These are phyloP conservation scores for Xestia xanthographa DNA, from an alignment of 2,888 invertebrate genomes.

Conservation along the genomic window DNA sequence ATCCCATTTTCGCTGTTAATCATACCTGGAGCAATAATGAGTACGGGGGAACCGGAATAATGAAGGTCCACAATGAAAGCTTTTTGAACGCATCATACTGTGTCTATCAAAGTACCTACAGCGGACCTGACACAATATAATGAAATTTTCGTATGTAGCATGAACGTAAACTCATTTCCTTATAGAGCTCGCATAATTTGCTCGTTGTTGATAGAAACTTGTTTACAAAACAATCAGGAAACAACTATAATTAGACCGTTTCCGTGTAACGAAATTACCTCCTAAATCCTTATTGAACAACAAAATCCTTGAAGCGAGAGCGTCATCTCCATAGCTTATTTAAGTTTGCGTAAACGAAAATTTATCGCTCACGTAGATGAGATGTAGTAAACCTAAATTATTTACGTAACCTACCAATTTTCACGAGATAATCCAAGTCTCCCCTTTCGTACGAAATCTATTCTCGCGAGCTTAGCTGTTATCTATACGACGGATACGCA, in stretches of 20 bases:
- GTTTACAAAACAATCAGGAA: conserved; percentile 26
- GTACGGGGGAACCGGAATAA: background rate
- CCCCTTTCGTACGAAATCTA: conserved; percentile 54
- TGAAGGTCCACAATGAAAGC: background rate
- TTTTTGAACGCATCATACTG: background rate
- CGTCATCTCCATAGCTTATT: conserved; percentile 54
- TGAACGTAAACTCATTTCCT: conserved; percentile 31
- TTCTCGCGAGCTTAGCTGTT: conserved; percentile 56
- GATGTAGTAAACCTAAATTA: conserved; percentile 43
- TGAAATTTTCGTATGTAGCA: background rate
- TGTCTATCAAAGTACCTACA: background rate
- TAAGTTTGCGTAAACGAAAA: conserved; percentile 55
- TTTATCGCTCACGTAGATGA: conserved; percentile 43
- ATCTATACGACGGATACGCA: conserved; percentile 51
- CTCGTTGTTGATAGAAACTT: conserved; percentile 17
- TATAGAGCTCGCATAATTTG: conserved; percentile 26
- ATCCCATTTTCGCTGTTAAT: too few relatives aligned
- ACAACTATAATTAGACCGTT: conserved; percentile 39
- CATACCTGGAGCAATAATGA: background rate
- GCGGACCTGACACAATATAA: conserved; percentile 4
- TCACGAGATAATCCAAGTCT: conserved; percentile 56
- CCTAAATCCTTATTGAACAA: conserved; percentile 42
- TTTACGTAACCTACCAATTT: conserved; percentile 57
- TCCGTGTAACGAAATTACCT: conserved; percentile 29
- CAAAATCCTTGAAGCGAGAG: conserved; percentile 33